phyloP scores from a whole-genome alignment of 1,140 invertebrate genomes.

The Nylanderia fulva region DNA sequence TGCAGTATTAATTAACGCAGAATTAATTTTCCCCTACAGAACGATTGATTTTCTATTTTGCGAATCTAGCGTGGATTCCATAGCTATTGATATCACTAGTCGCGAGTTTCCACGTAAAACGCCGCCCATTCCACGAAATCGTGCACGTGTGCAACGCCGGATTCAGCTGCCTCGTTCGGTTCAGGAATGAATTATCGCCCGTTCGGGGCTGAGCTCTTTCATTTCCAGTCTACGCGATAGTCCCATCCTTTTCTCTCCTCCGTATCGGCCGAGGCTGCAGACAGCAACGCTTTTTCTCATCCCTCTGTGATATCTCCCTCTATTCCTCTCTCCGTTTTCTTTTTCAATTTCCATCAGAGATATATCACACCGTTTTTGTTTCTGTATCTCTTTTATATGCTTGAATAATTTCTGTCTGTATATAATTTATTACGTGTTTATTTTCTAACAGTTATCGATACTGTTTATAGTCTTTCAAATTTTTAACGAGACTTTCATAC shows the following conservation, averaged over 20 bases:
- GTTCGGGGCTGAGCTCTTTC: conserved; percentile 84
- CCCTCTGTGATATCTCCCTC: conserved; percentile 70
- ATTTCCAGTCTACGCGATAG: conserved; percentile 83
- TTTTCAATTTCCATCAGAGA: conserved; percentile 71
- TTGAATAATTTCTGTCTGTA: conserved; percentile 39
- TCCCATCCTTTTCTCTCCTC: conserved; percentile 74
- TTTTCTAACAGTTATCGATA: conserved; percentile 4
- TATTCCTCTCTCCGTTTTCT: conserved; percentile 60
- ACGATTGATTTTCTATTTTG: conserved; percentile 40
- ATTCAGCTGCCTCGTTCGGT: conserved; percentile 86
- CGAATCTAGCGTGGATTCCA: conserved; percentile 55
- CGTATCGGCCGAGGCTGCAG: conserved; percentile 74
- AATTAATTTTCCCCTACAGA: conserved; percentile 23
- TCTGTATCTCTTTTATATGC: conserved; percentile 37
- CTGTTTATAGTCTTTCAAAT: not conserved
- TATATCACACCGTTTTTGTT: conserved; percentile 63
- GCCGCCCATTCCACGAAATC: conserved; percentile 80
- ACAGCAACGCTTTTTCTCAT: conserved; percentile 78
- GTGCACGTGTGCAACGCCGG: conserved; percentile 83
- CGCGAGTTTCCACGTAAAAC: conserved; percentile 74
- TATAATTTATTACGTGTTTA: conserved; percentile 32
- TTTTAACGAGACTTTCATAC: not conserved
- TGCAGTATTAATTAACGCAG: not conserved
- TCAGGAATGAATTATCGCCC: conserved; percentile 86
- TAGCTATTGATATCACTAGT: conserved; percentile 52